These are phyloP conservation scores for Acrobasis consociella DNA, from an alignment of 2,888 invertebrate species.

Conservation along the genomic window DNA sequence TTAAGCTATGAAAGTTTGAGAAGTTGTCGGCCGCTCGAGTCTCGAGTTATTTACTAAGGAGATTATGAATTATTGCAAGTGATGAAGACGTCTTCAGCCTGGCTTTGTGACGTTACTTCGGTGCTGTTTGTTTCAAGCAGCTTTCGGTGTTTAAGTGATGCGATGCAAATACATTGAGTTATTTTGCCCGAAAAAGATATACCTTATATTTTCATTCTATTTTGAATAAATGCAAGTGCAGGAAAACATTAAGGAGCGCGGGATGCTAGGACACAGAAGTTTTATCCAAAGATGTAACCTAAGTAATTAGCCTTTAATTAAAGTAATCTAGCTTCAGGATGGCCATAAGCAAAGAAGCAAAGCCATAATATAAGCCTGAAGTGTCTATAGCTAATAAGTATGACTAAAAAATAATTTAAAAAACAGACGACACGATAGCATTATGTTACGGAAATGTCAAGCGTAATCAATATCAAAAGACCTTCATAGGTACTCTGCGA, in stretches of 20 bases:
- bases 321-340: too few species aligned
- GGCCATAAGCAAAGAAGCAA: too few species aligned
- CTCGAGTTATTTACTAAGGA: constrained; percentile 44
- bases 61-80: constrained; percentile 53
- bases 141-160: constrained; percentile 38
- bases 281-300: too few species aligned
- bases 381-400: too few species aligned
- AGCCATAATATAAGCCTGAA: too few species aligned
- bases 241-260: too few species aligned
- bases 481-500: constrained; percentile 30
- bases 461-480: constrained; percentile 28
- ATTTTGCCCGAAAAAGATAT: not conserved
- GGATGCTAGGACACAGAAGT: too few species aligned
- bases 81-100: constrained; percentile 38
- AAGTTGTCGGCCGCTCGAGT: constrained; percentile 41
- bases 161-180: not conserved
- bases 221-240: too few species aligned
- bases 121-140: constrained; percentile 22
- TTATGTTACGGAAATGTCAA: not conserved
- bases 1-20: constrained; percentile 54
- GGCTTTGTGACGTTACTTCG: constrained; percentile 32
- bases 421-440: too few species aligned
- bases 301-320: too few species aligned
- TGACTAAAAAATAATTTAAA: too few species aligned
- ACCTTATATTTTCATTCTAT: too few species aligned